These are phyloP conservation scores for Xestia sexstrigata DNA, from an alignment of 2,888 invertebrate genomes.

Conservation along the genomic window DNA sequence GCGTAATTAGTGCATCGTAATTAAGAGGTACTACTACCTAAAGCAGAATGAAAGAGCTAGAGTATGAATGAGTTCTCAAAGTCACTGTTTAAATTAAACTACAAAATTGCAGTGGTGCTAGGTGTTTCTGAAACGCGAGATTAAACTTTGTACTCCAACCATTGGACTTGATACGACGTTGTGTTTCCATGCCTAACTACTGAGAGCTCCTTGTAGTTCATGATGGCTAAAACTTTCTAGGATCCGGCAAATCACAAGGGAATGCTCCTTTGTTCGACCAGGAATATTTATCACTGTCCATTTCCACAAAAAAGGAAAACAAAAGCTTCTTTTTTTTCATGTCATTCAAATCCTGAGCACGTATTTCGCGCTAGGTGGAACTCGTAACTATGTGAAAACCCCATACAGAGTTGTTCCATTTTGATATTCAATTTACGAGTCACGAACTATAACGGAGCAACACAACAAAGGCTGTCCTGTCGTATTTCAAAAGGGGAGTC, in stretches of 20 bases:
- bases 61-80: not conserved
- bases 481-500: constrained; percentile 37
- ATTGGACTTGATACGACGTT: constrained; percentile 9
- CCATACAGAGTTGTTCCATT: constrained; percentile 44
- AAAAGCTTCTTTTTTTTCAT: not conserved
- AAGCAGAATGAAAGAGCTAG: not conserved
- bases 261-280: not conserved
- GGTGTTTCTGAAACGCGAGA: constrained; percentile 20
- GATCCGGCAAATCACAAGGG: not conserved
- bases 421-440: constrained; percentile 60
- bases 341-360: constrained; percentile 41
- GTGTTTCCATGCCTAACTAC: constrained; percentile 17
- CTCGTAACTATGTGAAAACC: constrained; percentile 33
- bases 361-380: constrained; percentile 48
- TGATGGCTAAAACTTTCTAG: constrained; percentile 19
- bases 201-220: not conserved
- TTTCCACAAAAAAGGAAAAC: not conserved
- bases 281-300: constrained; percentile 14
- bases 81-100: constrained; percentile 3
- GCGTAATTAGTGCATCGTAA: constrained; percentile 24
- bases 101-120: constrained; percentile 9
- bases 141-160: constrained; percentile 38
- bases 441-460: constrained; percentile 43
- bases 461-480: constrained; percentile 46
- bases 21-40: not conserved